Evolutionary conservation across 2,888 invertebrate genomes (phyloP), one percentile per base, ranked within the genome.

Genomic region (Leptogaster cylindrica): DNA sequence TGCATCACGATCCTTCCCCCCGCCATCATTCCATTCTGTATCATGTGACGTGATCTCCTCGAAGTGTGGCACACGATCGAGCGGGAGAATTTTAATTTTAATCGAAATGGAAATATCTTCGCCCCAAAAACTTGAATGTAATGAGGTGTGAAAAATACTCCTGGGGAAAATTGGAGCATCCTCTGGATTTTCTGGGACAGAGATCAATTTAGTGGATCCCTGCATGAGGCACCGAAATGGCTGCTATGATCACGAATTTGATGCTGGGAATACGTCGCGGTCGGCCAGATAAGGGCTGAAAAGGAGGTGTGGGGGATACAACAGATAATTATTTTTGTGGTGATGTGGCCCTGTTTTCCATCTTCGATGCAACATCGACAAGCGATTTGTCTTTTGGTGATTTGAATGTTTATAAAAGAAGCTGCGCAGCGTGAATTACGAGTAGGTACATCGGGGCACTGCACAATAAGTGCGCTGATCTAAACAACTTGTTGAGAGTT

Each of bases 131-230:
- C 51, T 63, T 51, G 61, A 27, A 8, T 27, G 46, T 68, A 68
- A 68, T 66, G 68, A 68, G 68, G 66, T 68, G 68, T 44, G 63
- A 51, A 66, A 46, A 46, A 68, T 68, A 58, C 61, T 63, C 33
- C 23, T 23, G 12, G 39, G n/a, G 20, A 33, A 33, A 33, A 8
- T 10, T 18, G 52, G n/a, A n/a, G n/a, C n/a, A 52, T 52, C 33
- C 2, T 23, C 16, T 23, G n/a, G 23, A 46, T 46, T 25, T 23
- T n/a, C 46, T 12, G 8, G 10, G 25, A 4, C 46, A 20, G n/a
- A 3, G 44, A 44, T 44, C 44, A 18, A n/a, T n/a, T 25, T 7
- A 20, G 16, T 2, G 3, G 12, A 55, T 3, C 23, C 23, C 23
- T 36, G 39, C 55, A 36, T 52, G 33, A 36, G 55, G 55, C 36